Evolutionary conservation across 2,888 invertebrate species (phyloP).

Genomic region (Coelopa pilipes): DNA sequence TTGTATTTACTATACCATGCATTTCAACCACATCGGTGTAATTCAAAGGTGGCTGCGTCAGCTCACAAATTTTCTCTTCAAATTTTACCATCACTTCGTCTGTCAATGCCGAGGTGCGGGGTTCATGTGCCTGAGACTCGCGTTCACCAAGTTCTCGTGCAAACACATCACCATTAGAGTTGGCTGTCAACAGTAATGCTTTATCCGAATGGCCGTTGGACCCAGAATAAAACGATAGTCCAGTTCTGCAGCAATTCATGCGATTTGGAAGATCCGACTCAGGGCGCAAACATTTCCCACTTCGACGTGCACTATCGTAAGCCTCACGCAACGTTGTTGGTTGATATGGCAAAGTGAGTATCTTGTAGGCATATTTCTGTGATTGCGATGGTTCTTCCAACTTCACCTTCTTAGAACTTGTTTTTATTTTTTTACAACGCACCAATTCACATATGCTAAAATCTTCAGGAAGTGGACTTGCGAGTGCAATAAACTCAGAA

Average conservation of each 20-base stretch:
- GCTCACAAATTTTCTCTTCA: constrained; percentile 45
- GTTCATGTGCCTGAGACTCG: constrained; percentile 37
- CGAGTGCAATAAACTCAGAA: constrained; percentile 55
- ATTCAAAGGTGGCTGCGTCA: constrained; percentile 41
- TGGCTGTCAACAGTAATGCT: constrained; percentile 53
- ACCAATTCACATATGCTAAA: constrained; percentile 56
- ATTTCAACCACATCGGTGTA: constrained; percentile 51
- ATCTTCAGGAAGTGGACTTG: constrained; percentile 54
- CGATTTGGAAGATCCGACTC: constrained; percentile 53
- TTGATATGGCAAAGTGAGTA: constrained; percentile 55
- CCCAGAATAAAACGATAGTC: constrained; percentile 51
- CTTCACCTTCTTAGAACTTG: constrained; percentile 10
- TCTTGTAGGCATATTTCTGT: constrained; percentile 45
- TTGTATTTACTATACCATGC: constrained; percentile 36
- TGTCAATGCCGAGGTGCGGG: constrained; percentile 47
- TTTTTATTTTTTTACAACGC: constrained; percentile 20
- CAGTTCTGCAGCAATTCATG: constrained; percentile 55
- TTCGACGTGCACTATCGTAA: constrained; percentile 46
- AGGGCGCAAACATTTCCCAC: constrained; percentile 51
- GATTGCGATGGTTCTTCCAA: neutral
- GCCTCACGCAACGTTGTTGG: constrained; percentile 55
- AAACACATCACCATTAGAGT: constrained; percentile 60
- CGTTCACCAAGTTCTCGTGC: constrained; percentile 42
- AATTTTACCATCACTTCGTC: constrained; percentile 50
- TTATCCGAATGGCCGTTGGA: constrained; percentile 42